Conservation (phyloP, 2,797 vertebrate genomes). For the Iguana delicatissima region DNA sequence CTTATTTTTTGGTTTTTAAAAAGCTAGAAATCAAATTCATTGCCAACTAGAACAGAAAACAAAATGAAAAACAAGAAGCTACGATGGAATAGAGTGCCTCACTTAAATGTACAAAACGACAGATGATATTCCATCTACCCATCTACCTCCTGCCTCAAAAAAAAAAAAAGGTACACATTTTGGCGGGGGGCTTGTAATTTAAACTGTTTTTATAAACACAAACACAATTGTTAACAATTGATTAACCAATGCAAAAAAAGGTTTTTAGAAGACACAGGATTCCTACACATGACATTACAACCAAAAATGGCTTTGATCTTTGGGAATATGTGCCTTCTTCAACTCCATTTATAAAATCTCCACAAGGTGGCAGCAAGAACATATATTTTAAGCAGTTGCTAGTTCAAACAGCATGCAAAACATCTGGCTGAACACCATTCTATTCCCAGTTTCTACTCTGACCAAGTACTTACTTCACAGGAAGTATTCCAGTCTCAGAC, state of each 20-base stretch:
- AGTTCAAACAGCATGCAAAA: fast-evolving
- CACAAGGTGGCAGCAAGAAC: slow-evolving; percentile 77
- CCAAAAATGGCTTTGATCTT: fast-evolving
- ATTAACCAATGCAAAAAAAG: not conserved
- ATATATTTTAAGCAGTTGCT: not conserved
- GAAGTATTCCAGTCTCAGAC: not conserved
- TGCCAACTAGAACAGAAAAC: not conserved
- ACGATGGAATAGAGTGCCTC: not conserved
- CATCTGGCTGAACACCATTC: not conserved
- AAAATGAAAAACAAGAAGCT: not conserved
- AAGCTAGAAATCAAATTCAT: not conserved
- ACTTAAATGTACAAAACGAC: not conserved
- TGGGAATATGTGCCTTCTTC: not conserved
- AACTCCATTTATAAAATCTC: not conserved
- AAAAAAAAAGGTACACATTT: not conserved
- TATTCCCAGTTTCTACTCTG: not conserved
- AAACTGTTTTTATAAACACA: not conserved
- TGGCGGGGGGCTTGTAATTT: no score
- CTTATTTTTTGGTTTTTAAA: not conserved
- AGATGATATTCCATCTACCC: not conserved
- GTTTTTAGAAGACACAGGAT: not conserved
- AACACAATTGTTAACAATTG: not conserved
- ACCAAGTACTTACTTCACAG: not conserved
- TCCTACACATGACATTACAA: not conserved
- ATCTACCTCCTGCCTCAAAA: no score